These are phyloP conservation scores for Catharus minimus DNA, from an alignment of 2,113 vertebrate species.

Conservation along the genomic window DNA sequence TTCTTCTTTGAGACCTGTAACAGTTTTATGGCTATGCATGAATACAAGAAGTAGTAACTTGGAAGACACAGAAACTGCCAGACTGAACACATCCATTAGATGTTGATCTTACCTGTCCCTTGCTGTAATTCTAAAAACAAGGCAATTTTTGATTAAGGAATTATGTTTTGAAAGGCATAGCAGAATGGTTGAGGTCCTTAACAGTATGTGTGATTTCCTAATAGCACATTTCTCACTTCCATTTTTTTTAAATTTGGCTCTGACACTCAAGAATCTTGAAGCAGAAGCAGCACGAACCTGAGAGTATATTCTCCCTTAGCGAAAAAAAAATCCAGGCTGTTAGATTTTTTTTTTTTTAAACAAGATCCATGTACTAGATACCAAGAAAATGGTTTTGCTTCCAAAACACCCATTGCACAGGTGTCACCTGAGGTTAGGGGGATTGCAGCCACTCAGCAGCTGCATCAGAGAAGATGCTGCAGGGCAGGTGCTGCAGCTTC, in stretches of 20 bases:
- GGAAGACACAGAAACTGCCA: not conserved
- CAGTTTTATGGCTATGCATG: not conserved
- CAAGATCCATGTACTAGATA: not conserved
- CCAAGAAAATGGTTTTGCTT: not conserved
- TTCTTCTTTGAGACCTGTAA: not conserved
- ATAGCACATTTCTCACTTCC: not conserved
- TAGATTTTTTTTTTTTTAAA: not conserved
- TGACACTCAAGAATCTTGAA: not conserved
- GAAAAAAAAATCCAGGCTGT: not conserved
- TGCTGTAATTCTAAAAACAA: not conserved
- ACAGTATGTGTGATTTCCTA: not conserved
- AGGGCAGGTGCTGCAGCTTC: not conserved
- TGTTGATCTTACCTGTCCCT: not conserved
- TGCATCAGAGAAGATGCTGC: not conserved
- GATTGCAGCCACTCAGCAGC: not conserved
- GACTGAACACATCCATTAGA: not conserved
- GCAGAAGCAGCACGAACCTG: not conserved
- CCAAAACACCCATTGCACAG: not conserved
- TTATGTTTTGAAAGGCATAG: conserved; percentile 6
- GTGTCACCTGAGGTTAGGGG: not conserved
- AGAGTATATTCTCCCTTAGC: not conserved
- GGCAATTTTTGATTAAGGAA: not conserved
- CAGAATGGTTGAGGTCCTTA: not conserved
- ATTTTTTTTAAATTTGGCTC: not conserved
- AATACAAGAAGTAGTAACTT: conserved; percentile 25